Conservation (phyloP, 2,113 vertebrate species). For the Pterophyllum scalare region DNA sequence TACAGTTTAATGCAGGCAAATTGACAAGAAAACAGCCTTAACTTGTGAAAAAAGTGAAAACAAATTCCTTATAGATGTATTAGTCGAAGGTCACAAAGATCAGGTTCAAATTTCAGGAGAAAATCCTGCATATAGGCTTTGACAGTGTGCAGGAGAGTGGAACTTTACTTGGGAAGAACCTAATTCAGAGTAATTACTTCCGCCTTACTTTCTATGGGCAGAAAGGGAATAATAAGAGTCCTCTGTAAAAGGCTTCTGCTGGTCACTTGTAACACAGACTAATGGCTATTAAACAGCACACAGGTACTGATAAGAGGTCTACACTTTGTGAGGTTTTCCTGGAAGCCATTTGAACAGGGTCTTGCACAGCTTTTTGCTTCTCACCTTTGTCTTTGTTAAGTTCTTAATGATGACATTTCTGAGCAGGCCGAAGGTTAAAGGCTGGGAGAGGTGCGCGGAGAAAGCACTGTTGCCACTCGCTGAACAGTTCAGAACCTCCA, state of each 20-base stretch:
- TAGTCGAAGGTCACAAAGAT: conserved; percentile 29
- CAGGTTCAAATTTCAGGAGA: conserved; percentile 17
- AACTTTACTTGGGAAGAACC: conserved; percentile 17
- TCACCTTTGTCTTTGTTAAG: conserved; percentile 72
- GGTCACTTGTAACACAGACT: conserved; percentile 37
- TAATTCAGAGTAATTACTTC: conserved; percentile 20
- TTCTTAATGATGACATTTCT: conserved; percentile 64
- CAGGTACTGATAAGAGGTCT: conserved; percentile 16
- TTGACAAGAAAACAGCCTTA: conserved; percentile 32
- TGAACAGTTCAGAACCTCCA: conserved; percentile 84
- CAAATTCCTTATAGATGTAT: neutral
- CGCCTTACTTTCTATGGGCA: neutral
- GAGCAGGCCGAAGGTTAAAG: conserved; percentile 63
- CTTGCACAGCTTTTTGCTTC: conserved; percentile 80
- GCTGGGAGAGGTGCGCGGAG: conserved; percentile 35
- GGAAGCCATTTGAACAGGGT: conserved; percentile 78
- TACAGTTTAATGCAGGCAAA: conserved; percentile 24
- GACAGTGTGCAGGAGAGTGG: conserved; percentile 39
- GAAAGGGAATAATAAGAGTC: conserved; percentile 10
- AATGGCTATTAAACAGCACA: conserved; percentile 22
- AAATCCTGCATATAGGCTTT: conserved; percentile 41
- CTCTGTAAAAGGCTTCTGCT: conserved; percentile 42
- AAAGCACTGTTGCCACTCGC: conserved; percentile 46
- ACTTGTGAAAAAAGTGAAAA: conserved; percentile 20
- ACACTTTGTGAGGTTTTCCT: conserved; percentile 70